Evolutionary conservation across 2,888 invertebrate genomes (phyloP).

Genomic region (Choreutis nemorana): DNA sequence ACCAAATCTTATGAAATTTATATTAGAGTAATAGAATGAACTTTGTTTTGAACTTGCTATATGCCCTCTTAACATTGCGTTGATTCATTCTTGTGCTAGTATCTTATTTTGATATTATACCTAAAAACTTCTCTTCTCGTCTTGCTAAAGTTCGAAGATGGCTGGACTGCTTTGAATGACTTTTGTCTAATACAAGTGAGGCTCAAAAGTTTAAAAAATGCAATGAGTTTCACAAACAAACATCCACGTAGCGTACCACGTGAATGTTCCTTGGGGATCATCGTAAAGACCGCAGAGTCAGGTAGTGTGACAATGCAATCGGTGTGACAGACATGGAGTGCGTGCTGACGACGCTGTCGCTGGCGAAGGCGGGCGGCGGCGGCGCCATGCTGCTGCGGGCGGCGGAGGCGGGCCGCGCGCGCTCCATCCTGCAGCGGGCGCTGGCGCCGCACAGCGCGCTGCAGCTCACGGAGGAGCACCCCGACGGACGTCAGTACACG

Average conservation of each 20-base stretch:
- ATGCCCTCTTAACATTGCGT: too few species aligned
- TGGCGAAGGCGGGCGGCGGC: conserved; percentile 73
- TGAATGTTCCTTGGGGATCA: conserved; percentile 1
- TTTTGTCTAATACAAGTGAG: too few species aligned
- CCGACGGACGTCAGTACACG: conserved; percentile 78
- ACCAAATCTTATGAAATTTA: too few species aligned
- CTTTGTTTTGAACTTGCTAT: too few species aligned
- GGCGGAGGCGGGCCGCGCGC: conserved; percentile 79
- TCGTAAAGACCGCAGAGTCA: too few species aligned
- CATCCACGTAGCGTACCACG: neutral
- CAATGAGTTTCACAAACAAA: neutral
- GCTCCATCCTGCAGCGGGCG: conserved; percentile 84
- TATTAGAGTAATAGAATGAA: too few species aligned
- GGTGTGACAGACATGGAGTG: conserved; percentile 78
- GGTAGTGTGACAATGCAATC: neutral
- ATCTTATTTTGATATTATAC: too few species aligned
- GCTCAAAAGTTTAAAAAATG: neutral
- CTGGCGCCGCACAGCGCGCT: conserved; percentile 79
- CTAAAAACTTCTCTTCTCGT: too few species aligned
- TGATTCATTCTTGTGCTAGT: too few species aligned
- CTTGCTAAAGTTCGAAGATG: too few species aligned
- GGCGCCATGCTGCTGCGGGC: conserved; percentile 70
- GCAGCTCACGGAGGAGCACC: conserved; percentile 81
- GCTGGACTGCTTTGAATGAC: too few species aligned
- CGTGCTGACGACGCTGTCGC: conserved; percentile 84